Evolutionary conservation across 1,140 invertebrate genomes (phyloP), one percentile per base, ranked within the genome.

Genomic region (Oryctes rhinoceros): DNA sequence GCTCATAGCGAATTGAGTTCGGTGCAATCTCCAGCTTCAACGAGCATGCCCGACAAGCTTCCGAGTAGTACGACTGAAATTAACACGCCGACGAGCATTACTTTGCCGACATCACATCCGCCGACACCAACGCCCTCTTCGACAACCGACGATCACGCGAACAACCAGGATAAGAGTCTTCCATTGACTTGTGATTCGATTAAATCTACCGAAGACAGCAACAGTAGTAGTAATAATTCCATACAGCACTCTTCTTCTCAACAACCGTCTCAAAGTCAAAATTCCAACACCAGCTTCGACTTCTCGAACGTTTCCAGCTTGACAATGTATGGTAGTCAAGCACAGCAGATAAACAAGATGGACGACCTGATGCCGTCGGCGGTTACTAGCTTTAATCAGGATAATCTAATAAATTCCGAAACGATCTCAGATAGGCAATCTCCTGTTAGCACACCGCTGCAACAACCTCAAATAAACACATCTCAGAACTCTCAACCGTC

Each of bases 51-150:
- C 48, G 86, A 87, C 83, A 87, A 87, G 83, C 79, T 87, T 65
- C 86, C 85, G 1, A 87, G 83, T 80, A 88, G 86, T 81, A 87
- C 85, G 9, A 88, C 85, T 71, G 75, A 47, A 59, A 80, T 84
- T 4, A 85, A 81, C 65, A 76, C 82, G 48, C 82, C 82, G 78
- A 83, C 78, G 18, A 83, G 81, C 82, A 82, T 79, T 71, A 30
- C 81, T 86, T 59, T 87, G 15, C 48, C 86, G 65, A 81, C 87
- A 80, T 87, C 86, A n/a, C 87, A 87, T 84, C 87, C 86, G 75
- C 84, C 87, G 10, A 88, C 87, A 18, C 86, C 86, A 11, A 87
- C 86, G 62, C 87, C 86, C n/a, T 86, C 87, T 35, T 87, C 86
- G 37, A 88, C 87, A 10, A 87, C 87, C 24, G 87, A 88, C 82